These are phyloP conservation scores for Leptinotarsa rubiginosa DNA, from an alignment of 2,888 invertebrate genomes.

Conservation along the genomic window DNA sequence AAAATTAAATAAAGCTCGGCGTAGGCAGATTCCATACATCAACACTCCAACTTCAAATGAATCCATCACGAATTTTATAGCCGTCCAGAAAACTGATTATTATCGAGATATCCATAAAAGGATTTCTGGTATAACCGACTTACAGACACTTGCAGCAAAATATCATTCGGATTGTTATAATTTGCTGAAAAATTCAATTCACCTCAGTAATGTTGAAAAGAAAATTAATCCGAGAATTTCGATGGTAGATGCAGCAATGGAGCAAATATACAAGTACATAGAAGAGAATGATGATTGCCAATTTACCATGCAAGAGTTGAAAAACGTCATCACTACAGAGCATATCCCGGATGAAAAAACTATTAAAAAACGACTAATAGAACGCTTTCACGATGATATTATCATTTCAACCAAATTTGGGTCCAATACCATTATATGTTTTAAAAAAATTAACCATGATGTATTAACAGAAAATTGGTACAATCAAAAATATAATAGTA, in stretches of 20 bases:
- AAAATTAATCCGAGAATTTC: conserved; percentile 18
- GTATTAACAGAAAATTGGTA: too few species aligned
- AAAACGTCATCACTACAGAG: too few species aligned
- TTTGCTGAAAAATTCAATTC: conserved; percentile 11
- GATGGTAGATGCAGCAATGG: not conserved
- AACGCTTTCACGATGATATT: too few species aligned
- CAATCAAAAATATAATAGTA: too few species aligned
- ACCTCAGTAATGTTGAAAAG: conserved; percentile 15
- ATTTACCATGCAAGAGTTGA: too few species aligned
- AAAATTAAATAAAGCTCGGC: not conserved
- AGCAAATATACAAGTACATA: conserved; percentile 23
- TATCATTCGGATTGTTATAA: conserved; percentile 28
- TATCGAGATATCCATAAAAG: conserved; percentile 24
- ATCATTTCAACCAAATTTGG: too few species aligned
- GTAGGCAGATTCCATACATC: conserved; percentile 16
- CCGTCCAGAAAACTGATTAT: conserved; percentile 22
- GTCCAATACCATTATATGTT: too few species aligned
- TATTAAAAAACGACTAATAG: too few species aligned
- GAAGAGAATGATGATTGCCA: conserved; percentile 17
- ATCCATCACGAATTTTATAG: conserved; percentile 24
- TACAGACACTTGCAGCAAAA: conserved; percentile 24
- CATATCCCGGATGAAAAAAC: too few species aligned
- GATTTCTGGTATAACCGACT: conserved; percentile 28
- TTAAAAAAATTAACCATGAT: too few species aligned
- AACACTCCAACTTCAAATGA: conserved; percentile 24